These are phyloP conservation scores for Oscheius sp. DNA, from an alignment of 2,888 invertebrate species.

Conservation along the genomic window DNA sequence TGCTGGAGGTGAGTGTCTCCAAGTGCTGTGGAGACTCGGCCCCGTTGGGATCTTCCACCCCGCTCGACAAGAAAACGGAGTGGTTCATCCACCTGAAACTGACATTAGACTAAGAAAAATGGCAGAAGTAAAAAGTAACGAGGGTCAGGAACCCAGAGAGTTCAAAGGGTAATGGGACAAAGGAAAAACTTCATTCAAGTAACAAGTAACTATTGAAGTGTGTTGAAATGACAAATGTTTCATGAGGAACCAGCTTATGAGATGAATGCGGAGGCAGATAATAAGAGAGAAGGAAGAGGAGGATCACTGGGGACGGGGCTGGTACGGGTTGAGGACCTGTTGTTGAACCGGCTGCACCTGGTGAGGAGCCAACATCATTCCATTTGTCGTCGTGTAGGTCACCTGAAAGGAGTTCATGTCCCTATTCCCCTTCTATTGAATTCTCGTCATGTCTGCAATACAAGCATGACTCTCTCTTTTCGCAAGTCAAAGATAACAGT, in stretches of 20 bases:
- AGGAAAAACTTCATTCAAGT: conserved; percentile 5
- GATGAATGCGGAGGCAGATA: background rate
- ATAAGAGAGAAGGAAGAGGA: background rate
- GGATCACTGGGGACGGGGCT: conserved; percentile 22
- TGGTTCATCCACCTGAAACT: conserved; percentile 34
- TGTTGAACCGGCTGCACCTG: conserved; percentile 40
- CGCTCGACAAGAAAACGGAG: background rate
- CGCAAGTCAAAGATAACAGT: too few species aligned
- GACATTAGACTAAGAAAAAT: background rate
- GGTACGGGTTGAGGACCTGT: conserved; percentile 53
- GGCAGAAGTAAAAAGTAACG: background rate
- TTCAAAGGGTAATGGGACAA: background rate
- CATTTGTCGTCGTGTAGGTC: conserved; percentile 47
- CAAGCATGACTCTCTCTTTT: too few species aligned
- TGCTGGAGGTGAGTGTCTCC: conserved; percentile 30
- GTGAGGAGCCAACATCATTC: conserved; percentile 36
- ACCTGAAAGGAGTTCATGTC: conserved; percentile 30
- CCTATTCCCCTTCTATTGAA: too few species aligned
- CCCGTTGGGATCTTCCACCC: conserved; percentile 16
- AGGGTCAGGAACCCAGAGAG: background rate
- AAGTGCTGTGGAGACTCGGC: conserved; percentile 29
- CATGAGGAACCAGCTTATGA: conserved; percentile 12
- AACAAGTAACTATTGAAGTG: conserved; percentile 1
- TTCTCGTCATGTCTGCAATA: too few species aligned
- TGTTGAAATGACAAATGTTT: background rate